Evolutionary conservation across 64 coral and sea anemone species (phyloP), one percentile per base, ranked within the genome.

Genomic region (Porites lutea): DNA sequence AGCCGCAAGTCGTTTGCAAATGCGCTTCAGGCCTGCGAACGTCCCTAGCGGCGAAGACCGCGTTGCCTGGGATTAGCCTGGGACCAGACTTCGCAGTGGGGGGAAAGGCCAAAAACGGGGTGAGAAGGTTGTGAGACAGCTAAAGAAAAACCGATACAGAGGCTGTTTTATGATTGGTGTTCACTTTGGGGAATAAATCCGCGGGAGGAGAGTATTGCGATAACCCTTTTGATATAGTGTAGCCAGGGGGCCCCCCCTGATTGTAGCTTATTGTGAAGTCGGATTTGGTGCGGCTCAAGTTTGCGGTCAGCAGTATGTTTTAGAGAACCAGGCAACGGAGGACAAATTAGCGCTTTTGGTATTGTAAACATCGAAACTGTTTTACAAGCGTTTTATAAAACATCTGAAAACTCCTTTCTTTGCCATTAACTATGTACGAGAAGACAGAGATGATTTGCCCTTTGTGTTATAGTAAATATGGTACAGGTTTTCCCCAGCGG

Each of bases 401-500:
- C 53, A 68, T 84, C 46, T 52, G 54, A 57, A n/a, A 21, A 52
- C 61, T 68, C 16, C 45, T 3, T 22, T 67, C 52, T 11, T 14
- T 68, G 10, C 6, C 18, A 13, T 14, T 46, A 68, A 77, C 15
- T 48, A 97, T 97, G 95, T 88, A 91, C 68, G 88, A 97, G 79
- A 97, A 91, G 76, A 88, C 71, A 64, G 92, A 97, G n/a, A 63
- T 97, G 50, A 87, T 82, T 64, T 97, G 95, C 52, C 80, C 92
- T 78, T 83, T 97, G 50, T 97, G 95, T 51, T 97, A 94, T 49
- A 91, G 64, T 60, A 91, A 65, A 5, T 97, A 97, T 54, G 95
- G 95, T 16, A 97, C 95, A 10, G 95, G 95, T 55, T 97, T 91
- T 83, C 95, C 95, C 18, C 92, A 97, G 61, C 90, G 95, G 67